Conservation (phyloP, 2,888 invertebrate genomes). For the Meliscaeva auricollis region DNA sequence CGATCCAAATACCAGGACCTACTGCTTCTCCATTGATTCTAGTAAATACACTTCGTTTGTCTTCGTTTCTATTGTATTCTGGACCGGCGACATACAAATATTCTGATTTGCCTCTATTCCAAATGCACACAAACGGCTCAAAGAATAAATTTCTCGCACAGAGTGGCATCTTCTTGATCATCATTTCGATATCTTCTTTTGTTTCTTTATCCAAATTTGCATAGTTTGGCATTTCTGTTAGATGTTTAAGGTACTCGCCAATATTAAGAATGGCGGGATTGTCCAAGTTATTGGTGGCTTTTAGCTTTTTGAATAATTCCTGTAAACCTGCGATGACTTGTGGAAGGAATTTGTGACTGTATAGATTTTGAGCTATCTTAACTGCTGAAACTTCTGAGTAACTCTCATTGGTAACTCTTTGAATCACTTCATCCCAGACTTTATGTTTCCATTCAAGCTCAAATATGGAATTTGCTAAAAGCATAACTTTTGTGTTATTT, state of each 20-base stretch:
- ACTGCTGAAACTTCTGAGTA: background rate
- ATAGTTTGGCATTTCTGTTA: background rate
- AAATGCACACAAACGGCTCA: slow-evolving; percentile 4
- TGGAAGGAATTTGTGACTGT: background rate
- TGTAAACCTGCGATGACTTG: background rate
- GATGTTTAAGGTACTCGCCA: background rate
- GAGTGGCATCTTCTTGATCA: slow-evolving; percentile 3
- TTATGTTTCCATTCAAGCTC: background rate
- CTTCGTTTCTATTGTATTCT: slow-evolving; percentile 5
- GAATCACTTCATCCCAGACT: background rate
- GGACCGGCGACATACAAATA: slow-evolving; percentile 9
- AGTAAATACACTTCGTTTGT: slow-evolving; percentile 21
- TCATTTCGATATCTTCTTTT: background rate
- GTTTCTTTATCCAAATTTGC: background rate
- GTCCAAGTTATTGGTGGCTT: background rate
- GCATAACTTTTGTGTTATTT: background rate
- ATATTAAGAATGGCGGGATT: slow-evolving; percentile 8
- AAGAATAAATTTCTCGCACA: slow-evolving; percentile 32
- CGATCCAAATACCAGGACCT: background rate
- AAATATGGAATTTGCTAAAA: background rate
- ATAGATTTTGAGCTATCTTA: background rate
- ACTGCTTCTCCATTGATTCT: background rate
- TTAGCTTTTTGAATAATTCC: background rate
- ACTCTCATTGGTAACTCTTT: background rate
- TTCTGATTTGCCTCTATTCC: slow-evolving; percentile 16